Evolutionary conservation across 2,888 invertebrate genomes (phyloP).

Genomic region (Ennomos quercinarius): DNA sequence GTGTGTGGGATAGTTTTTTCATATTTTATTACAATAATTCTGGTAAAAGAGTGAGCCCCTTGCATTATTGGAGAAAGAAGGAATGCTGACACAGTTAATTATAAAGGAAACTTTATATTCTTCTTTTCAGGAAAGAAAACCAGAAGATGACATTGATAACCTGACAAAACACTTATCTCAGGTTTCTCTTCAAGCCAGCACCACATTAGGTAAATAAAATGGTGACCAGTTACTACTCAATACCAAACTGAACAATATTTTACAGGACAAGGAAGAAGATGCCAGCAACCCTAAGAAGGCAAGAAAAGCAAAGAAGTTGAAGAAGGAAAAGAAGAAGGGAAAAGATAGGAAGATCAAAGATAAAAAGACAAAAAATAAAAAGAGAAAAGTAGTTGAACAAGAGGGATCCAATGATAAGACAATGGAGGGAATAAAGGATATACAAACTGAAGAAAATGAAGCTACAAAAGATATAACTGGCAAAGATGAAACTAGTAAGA

Average conservation of each 20-base stretch:
- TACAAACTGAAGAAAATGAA: neutral
- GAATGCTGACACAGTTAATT: too few species aligned
- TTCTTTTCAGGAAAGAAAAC: conserved; percentile 67
- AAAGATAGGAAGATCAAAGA: conserved; percentile 15
- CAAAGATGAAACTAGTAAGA: conserved; percentile 4
- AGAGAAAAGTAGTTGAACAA: conserved; percentile 13
- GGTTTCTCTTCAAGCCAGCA: conserved; percentile 79
- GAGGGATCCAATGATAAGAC: neutral
- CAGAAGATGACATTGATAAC: conserved; percentile 71
- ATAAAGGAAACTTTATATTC: conserved; percentile 29
- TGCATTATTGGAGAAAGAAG: too few species aligned
- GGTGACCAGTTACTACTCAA: conserved; percentile 61
- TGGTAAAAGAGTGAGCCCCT: too few species aligned
- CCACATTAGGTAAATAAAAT: conserved; percentile 82
- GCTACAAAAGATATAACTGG: conserved; percentile 17
- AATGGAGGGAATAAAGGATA: conserved; percentile 13
- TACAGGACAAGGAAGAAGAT: conserved; percentile 72
- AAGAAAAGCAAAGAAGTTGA: conserved; percentile 27
- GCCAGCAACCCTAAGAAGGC: conserved; percentile 55
- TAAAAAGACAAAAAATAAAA: conserved; percentile 4
- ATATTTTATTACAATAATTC: too few species aligned
- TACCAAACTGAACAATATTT: conserved; percentile 78
- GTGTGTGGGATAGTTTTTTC: too few species aligned
- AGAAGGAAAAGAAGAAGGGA: conserved; percentile 27
- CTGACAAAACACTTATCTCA: conserved; percentile 80